Evolutionary conservation across 1,140 invertebrate species (phyloP).

Genomic region (Eupeodes corollae): DNA sequence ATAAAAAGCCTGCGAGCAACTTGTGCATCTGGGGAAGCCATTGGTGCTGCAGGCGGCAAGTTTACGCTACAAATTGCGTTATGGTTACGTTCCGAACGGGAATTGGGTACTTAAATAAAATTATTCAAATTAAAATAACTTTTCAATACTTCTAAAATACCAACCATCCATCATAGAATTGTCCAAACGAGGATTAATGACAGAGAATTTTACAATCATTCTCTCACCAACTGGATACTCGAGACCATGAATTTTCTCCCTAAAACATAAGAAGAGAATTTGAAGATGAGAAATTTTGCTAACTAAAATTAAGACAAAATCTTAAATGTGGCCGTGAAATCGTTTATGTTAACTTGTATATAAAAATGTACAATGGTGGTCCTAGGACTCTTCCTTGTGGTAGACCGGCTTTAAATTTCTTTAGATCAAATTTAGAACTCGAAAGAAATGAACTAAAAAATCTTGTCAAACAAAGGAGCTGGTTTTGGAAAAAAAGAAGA

Average conservation of each 20-base stretch:
- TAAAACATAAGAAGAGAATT: slow-evolving; percentile 20
- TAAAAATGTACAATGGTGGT: no score
- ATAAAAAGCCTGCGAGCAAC: slow-evolving; percentile 35
- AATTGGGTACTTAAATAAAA: slow-evolving; percentile 18
- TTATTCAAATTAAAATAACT: neutral
- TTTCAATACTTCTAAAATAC: slow-evolving; percentile 3
- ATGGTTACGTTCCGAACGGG: slow-evolving; percentile 15
- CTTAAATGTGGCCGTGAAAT: no score
- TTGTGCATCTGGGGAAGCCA: slow-evolving; percentile 57
- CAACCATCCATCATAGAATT: slow-evolving; percentile 33
- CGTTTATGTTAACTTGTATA: no score
- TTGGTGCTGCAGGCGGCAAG: slow-evolving; percentile 58
- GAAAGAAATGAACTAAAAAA: no score
- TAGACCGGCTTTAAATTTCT: no score
- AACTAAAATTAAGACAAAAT: no score
- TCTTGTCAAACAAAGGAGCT: no score
- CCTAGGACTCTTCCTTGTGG: no score
- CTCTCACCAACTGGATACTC: slow-evolving; percentile 76
- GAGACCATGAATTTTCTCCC: slow-evolving; percentile 74
- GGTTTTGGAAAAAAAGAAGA: no score
- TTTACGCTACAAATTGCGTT: slow-evolving; percentile 48
- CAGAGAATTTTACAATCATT: slow-evolving; percentile 60
- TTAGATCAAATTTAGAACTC: no score
- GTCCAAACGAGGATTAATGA: slow-evolving; percentile 33
- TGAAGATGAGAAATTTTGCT: no score